phyloP scores from a whole-genome alignment of 2,888 invertebrate species.

The Tenthredo scrophulariae region DNA sequence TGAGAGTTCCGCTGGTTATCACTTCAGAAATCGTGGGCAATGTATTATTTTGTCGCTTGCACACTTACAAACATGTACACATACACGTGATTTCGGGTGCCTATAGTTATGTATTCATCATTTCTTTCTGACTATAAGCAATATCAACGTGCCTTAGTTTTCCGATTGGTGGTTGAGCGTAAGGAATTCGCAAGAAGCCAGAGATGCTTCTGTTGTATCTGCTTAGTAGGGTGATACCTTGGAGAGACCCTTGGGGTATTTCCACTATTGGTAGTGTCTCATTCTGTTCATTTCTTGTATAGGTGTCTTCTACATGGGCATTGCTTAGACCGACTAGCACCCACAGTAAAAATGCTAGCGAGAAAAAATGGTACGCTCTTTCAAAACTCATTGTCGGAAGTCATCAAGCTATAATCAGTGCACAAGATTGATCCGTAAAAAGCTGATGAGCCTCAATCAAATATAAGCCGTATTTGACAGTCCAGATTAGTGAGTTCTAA shows the following conservation, averaged over 20 bases:
- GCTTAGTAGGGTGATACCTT: not conserved
- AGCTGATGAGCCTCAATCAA: not conserved
- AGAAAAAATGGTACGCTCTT: not conserved
- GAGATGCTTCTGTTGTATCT: conserved; percentile 51
- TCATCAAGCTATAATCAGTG: not conserved
- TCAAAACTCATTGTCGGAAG: not conserved
- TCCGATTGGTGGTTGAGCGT: conserved; percentile 60
- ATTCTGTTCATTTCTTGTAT: not conserved
- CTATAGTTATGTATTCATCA: no score
- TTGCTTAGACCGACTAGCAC: not conserved
- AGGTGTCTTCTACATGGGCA: not conserved
- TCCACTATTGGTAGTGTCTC: not conserved
- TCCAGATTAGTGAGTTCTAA: no score
- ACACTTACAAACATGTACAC: no score
- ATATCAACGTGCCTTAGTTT: conserved; percentile 51
- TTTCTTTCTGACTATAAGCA: no score
- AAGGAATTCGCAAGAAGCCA: conserved; percentile 62
- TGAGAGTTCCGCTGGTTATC: no score
- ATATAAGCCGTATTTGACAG: no score
- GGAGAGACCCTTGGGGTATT: not conserved
- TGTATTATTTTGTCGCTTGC: no score
- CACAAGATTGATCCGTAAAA: not conserved
- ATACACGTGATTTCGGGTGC: no score
- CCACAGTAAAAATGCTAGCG: not conserved
- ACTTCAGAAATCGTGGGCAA: no score